Evolutionary conservation across 2,113 vertebrate species (phyloP).

Genomic region (Nerophis ophidion): DNA sequence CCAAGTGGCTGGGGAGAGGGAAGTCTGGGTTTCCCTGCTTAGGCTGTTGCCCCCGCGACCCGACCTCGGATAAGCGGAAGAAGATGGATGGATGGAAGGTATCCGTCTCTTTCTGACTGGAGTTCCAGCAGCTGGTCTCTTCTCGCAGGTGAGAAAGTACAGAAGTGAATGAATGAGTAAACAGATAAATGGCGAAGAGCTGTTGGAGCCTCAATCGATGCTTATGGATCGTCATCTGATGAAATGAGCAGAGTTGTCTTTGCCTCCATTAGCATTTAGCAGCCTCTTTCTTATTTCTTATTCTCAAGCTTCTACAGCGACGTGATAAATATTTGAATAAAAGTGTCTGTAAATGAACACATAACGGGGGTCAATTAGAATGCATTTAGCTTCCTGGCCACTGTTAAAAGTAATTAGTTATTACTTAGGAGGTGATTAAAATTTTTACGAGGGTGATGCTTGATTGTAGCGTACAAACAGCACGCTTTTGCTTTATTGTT

Average conservation of each 20-base stretch:
- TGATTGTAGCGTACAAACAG: conserved; percentile 33
- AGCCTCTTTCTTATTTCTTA: neutral
- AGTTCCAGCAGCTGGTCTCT: conserved; percentile 23
- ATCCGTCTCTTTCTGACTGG: conserved; percentile 18
- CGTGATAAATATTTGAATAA: conserved; percentile 66
- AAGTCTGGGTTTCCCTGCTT: no score
- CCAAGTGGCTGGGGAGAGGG: no score
- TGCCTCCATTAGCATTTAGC: neutral
- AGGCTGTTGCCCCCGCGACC: no score
- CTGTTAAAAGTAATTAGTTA: conserved; percentile 51
- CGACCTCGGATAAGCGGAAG: no score
- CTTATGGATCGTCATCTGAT: conserved; percentile 58
- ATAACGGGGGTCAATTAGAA: conserved; percentile 48
- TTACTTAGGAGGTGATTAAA: conserved; percentile 53
- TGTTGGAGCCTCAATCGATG: conserved; percentile 63
- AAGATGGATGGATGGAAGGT: conserved; percentile 10
- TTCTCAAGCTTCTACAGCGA: conserved; percentile 35
- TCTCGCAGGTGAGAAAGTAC: conserved; percentile 43
- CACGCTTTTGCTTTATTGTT: conserved; percentile 49
- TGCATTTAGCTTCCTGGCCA: conserved; percentile 39
- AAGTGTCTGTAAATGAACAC: conserved; percentile 56
- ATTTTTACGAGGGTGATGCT: conserved; percentile 29
- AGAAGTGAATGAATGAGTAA: conserved; percentile 61
- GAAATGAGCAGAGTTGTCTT: conserved; percentile 18
- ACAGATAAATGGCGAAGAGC: conserved; percentile 65